Evolutionary conservation across 30 jellyfish, hydroid and myxozoan genomes (phyloP).

Genomic region (Pelagia noctiluca): DNA sequence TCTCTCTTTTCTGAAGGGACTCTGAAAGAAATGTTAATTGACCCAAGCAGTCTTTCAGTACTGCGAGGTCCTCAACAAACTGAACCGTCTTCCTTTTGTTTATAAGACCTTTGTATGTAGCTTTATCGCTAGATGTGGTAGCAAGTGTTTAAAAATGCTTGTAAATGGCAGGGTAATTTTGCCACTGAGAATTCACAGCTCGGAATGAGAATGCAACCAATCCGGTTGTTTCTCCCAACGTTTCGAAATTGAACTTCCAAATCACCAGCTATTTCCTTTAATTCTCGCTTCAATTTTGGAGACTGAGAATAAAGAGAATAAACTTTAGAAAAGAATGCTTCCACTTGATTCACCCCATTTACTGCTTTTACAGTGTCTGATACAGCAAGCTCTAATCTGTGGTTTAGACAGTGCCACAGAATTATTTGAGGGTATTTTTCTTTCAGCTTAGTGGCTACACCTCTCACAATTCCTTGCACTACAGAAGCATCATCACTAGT

Average conservation of each 20-base stretch:
- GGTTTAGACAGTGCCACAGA: constrained; percentile 39
- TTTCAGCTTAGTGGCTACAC: constrained; percentile 54
- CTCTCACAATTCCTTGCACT: constrained; percentile 41
- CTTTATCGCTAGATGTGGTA: constrained; percentile 47
- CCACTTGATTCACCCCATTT: constrained; percentile 34
- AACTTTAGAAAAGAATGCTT: constrained; percentile 25
- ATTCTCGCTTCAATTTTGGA: too few species aligned
- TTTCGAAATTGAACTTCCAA: constrained; percentile 17
- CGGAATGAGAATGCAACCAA: constrained; percentile 51
- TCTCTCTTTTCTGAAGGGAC: constrained; percentile 51
- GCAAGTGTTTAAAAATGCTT: constrained; percentile 41
- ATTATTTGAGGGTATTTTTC: constrained; percentile 45
- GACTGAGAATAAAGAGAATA: constrained; percentile 40
- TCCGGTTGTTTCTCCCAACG: constrained; percentile 47
- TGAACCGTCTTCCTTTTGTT: constrained; percentile 53
- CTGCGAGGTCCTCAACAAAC: constrained; percentile 62
- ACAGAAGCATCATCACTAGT: constrained; percentile 69
- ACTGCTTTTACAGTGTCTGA: constrained; percentile 32
- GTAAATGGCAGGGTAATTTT: constrained; percentile 45
- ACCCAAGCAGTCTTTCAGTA: constrained; percentile 51
- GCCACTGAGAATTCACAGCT: constrained; percentile 54
- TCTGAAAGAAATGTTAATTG: constrained; percentile 47
- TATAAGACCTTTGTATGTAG: constrained; percentile 39
- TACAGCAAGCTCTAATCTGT: constrained; percentile 30
- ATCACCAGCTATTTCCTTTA: constrained; percentile 46